These are phyloP conservation scores for Dasysyrphus albostriatus DNA, from an alignment of 2,888 invertebrate genomes.

Conservation along the genomic window DNA sequence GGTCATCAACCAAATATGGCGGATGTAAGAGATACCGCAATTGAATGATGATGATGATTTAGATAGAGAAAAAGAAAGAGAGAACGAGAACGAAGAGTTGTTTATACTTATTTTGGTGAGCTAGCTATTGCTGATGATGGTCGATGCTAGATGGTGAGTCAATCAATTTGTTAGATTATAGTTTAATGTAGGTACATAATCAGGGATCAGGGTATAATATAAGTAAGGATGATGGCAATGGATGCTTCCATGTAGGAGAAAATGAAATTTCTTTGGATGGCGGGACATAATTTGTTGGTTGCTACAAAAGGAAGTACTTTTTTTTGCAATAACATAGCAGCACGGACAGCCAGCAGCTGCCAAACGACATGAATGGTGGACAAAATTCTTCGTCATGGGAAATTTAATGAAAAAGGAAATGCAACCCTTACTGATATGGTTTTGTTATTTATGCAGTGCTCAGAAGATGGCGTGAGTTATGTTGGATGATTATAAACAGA, in stretches of 20 bases:
- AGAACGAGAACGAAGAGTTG: conserved; percentile 11
- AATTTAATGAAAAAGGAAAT: conserved; percentile 37
- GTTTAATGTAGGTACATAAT: conserved; percentile 36
- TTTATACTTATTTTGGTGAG: conserved; percentile 26
- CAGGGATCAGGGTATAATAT: conserved; percentile 38
- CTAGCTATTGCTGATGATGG: conserved; percentile 13
- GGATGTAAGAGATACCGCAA: conserved; percentile 65
- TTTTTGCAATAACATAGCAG: background rate
- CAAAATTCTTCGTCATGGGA: conserved; percentile 64
- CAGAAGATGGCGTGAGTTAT: conserved; percentile 21
- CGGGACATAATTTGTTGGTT: conserved; percentile 60
- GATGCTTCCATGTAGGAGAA: conserved; percentile 33
- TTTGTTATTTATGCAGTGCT: background rate
- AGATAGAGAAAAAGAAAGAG: conserved; percentile 16
- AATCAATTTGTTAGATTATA: conserved; percentile 66
- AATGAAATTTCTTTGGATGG: conserved; percentile 50
- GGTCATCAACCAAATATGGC: conserved; percentile 67
- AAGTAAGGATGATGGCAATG: conserved; percentile 8
- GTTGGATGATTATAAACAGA: background rate
- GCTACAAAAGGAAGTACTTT: conserved; percentile 52
- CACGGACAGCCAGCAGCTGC: conserved; percentile 21
- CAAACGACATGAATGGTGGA: conserved; percentile 12
- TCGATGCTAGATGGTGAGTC: conserved; percentile 42
- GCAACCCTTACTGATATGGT: conserved; percentile 33
- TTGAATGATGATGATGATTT: conserved; percentile 31